Percentiles rank a stretch among this genome's conserved stretches.
phyloP scores from a whole-genome alignment of 2,888 invertebrate species.

The Clusia tigrina region DNA sequence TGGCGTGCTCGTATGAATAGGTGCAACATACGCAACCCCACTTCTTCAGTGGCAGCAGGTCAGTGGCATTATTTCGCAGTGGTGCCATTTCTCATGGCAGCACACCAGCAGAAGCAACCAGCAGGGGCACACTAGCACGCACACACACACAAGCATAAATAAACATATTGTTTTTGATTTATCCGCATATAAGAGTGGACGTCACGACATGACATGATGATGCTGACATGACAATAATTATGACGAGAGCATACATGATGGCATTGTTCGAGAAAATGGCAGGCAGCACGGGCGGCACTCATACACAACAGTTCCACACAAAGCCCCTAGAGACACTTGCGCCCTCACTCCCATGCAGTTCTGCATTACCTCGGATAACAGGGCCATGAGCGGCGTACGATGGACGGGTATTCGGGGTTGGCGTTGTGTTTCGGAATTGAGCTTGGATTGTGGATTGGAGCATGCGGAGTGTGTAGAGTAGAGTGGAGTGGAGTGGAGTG shows the following conservation, averaged over 20 bases:
- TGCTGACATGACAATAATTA: conserved; percentile 32
- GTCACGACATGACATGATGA: conserved; percentile 27
- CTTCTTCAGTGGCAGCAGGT: background rate
- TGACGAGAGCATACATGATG: conserved; percentile 1
- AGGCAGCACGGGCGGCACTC: background rate
- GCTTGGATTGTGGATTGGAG: background rate
- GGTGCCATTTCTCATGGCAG: background rate
- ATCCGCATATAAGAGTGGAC: conserved; percentile 39
- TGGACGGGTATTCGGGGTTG: background rate
- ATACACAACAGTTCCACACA: background rate
- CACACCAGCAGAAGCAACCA: background rate
- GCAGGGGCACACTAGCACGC: too few species aligned
- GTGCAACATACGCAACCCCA: background rate
- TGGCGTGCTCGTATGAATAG: too few species aligned
- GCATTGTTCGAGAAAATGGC: background rate
- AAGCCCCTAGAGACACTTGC: background rate
- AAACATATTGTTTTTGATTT: conserved; percentile 54
- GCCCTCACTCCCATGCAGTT: background rate
- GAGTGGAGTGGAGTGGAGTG: background rate
- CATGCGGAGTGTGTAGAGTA: background rate
- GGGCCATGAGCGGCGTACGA: background rate
- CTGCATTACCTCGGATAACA: background rate
- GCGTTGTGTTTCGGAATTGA: background rate
- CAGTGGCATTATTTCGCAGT: background rate
- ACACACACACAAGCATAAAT: background rate